Percentiles rank a stretch among this genome's conserved stretches.
These are phyloP conservation scores for Drosophila pallidifrons DNA, from an alignment of 1,140 invertebrate genomes.

Conservation along the genomic window DNA sequence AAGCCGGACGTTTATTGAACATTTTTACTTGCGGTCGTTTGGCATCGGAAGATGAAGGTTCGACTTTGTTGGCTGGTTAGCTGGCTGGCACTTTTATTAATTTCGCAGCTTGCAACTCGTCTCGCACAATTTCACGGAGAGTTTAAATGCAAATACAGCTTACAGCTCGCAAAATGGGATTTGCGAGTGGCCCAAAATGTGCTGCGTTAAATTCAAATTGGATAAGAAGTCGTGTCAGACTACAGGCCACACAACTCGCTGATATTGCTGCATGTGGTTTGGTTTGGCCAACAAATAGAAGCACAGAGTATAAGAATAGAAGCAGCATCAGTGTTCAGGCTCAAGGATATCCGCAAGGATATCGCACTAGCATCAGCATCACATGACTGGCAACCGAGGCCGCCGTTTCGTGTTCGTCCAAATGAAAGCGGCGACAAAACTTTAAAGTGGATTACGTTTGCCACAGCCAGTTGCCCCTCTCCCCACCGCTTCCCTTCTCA, in stretches of 20 bases:
- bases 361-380: constrained; percentile 64
- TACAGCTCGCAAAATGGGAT: constrained; percentile 64
- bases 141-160: constrained; percentile 74
- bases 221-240: constrained; percentile 72
- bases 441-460: constrained; percentile 84
- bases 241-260: constrained; percentile 22
- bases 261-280: constrained; percentile 50
- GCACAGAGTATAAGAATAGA: constrained; percentile 1
- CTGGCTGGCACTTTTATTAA: constrained; percentile 68
- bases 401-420: constrained; percentile 57
- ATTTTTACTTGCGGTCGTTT: constrained; percentile 75
- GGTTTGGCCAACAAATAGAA: constrained; percentile 29
- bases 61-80: constrained; percentile 9
- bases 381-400: constrained; percentile 43
- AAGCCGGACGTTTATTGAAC: constrained; percentile 78
- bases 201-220: constrained; percentile 81
- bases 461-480: constrained; percentile 9
- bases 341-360: constrained; percentile 74
- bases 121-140: constrained; percentile 75
- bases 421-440: constrained; percentile 74
- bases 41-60: constrained; percentile 6
- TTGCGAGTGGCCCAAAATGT: constrained; percentile 68
- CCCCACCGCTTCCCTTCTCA: background rate
- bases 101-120: constrained; percentile 44
- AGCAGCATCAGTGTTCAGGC: constrained; percentile 16